Base-by-base conservation (phyloP, 2,113 vertebrate species). In the Herpailurus yagouaroundi region DNA sequence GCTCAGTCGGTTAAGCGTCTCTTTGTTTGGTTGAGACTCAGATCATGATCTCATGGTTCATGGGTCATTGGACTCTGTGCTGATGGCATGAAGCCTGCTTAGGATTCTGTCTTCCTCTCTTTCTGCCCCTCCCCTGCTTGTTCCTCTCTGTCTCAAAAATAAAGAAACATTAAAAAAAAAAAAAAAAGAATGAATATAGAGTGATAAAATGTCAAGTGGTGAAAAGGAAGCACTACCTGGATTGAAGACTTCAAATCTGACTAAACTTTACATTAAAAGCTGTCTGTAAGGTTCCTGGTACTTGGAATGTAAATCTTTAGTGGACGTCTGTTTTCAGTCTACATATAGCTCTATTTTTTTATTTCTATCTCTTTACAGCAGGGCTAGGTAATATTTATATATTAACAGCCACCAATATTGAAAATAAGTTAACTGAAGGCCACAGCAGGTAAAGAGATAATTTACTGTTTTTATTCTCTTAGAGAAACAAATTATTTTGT, bases 401-500 rank as follows among this genome's bases (percentile, higher is more conserved):
- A 73, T 91, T 95, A 93, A 66, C 88, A 82, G 38, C 38, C n/a
- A 60, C 16, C 68, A 94, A 77, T 76, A 52, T 33, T 38, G 38
- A 74, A 89, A 76, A 52, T 91, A 83, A 63, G 31, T 93, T 80
- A 94, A 76, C 64, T 91, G 76, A 97, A 91, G 33, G 13, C 66
- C 69, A 73, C 2, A n/a, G 12, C 23, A 93, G 87, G 45, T 81
- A 45, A 90, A 93, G 71, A 96, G 23, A 52, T 77, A 71, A 93
- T 50, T 86, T 89, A 69, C 31, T 94, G 21, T 73, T 95, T 95
- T 95, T 89, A 3, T 27, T 89, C 38, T 33, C 48, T 80, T 93
- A 80, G 92, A 84, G 60, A 97, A 73, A 77, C 19, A 71, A 94
- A 89, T 76, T 92, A 77, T 89, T 97, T 86, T 89, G 66, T 90